Base-by-base conservation (phyloP, 2,888 invertebrate species). In the Apamea monoglypha region DNA sequence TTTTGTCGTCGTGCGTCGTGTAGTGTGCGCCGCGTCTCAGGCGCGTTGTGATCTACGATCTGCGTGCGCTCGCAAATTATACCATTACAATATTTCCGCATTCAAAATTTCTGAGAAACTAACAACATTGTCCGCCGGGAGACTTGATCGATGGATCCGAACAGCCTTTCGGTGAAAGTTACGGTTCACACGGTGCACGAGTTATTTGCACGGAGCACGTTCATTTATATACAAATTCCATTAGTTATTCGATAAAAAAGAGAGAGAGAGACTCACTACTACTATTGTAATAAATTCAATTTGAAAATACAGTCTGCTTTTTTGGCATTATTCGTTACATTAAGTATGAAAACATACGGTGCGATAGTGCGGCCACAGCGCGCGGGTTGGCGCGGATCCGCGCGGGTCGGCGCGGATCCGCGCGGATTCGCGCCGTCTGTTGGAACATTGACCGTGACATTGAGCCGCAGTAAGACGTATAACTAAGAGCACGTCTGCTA, bases 41-140 rank as follows among this genome's bases (percentile, higher is more conserved):
- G 78, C 79, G 82, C 80, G 69, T 73, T 69, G 78, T 83, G 85
- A 88, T 87, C 90, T 87, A 85, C 77, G 84, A 87, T 86, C 88
- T 84, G 83, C 76, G 77, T 74, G 85, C 81, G 86, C 78, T 88
- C 89, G 87, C 89, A 90, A 90, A 89, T 90, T 82, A 85, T 75
- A 61, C 71, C 76, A 79, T 76, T 84, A 76, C 73, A 80, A 76
- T 81, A 85, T 74, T 70, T 77, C 79, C 79, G 79, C 74, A 78
- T 85, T 83, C 56, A 61, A 66, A 47, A 76, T 47, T 83, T 88
- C 83, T 76, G 59, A 67, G 87, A 82, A 86, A 61, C 53, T 44
- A 70, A 66, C 71, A 47, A 79, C 70, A 73, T 69, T 50, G 75
- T 69, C 67, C 29, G 40, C 16, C 56, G 59, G 21, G 21, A n/a